Percentiles rank a stretch among this genome's conserved stretches.
Evolutionary conservation across 2,113 vertebrate genomes (phyloP).

Genomic region (Platycercus adscitus): DNA sequence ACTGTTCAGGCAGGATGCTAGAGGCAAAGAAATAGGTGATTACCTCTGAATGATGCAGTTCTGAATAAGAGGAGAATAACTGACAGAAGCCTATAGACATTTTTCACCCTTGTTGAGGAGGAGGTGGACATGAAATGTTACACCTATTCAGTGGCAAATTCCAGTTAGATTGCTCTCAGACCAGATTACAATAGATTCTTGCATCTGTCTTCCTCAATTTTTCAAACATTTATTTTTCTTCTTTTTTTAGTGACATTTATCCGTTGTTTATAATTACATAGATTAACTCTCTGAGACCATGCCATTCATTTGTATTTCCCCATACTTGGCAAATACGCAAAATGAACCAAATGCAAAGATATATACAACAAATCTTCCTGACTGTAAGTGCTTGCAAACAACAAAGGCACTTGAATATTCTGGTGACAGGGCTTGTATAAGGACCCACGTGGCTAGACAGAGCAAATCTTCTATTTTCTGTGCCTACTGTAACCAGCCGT

Average conservation of each 20-base stretch:
- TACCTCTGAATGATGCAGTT: not conserved
- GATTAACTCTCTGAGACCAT: not conserved
- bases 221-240: not conserved
- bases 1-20: slow-evolving; percentile 12
- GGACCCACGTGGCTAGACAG: not conserved
- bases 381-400: not conserved
- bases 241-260: not conserved
- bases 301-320: not conserved
- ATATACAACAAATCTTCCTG: not conserved
- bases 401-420: slow-evolving; percentile 16
- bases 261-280: not conserved
- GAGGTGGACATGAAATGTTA: not conserved
- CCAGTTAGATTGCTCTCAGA: not conserved
- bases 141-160: not conserved
- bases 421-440: not conserved
- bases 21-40: slow-evolving; percentile 7
- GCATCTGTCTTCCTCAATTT: not conserved
- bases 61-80: not conserved
- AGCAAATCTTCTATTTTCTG: not conserved
- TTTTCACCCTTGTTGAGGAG: not conserved
- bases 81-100: not conserved
- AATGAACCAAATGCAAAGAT: not conserved
- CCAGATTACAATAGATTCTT: not conserved
- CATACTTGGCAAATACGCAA: not conserved
- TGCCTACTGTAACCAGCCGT: not conserved